Conservation (phyloP, 2,888 invertebrate genomes). For the Heliconius hortense region DNA sequence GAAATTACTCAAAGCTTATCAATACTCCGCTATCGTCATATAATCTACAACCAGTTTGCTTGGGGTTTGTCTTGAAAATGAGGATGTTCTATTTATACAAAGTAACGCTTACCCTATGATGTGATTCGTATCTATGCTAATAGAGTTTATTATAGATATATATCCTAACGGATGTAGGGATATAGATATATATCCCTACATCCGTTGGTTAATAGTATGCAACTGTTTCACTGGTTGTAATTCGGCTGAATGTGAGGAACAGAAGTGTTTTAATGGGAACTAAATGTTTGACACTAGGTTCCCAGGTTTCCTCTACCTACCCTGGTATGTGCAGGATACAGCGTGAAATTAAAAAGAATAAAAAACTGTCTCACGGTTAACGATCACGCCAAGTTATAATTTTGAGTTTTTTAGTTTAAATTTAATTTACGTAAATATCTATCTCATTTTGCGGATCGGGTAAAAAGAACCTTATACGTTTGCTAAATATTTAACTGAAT, state of each 20-base stretch:
- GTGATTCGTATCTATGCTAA: constrained; percentile 12
- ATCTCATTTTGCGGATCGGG: background rate
- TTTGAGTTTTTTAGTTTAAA: no score
- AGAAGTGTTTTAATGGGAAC: no score
- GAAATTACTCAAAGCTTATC: background rate
- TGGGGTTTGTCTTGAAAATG: constrained; percentile 5
- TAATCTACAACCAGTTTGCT: constrained; percentile 7
- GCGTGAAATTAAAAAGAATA: no score
- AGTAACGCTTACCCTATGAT: constrained; percentile 8
- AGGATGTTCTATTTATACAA: constrained; percentile 20
- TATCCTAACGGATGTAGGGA: no score
- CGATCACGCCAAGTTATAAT: no score
- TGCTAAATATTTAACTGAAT: no score
- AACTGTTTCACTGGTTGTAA: background rate
- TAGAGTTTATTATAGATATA: background rate
- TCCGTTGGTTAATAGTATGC: background rate
- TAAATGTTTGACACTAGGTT: no score
- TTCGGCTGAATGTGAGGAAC: no score
- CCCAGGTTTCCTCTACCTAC: no score
- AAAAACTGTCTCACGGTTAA: no score
- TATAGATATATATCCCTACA: background rate
- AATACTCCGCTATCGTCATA: background rate
- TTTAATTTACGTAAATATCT: no score
- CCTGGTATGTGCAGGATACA: no score
- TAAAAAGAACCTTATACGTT: background rate